Evolutionary conservation across 1,140 invertebrate species (phyloP).

Genomic region (Tetramorium simillimum): DNA sequence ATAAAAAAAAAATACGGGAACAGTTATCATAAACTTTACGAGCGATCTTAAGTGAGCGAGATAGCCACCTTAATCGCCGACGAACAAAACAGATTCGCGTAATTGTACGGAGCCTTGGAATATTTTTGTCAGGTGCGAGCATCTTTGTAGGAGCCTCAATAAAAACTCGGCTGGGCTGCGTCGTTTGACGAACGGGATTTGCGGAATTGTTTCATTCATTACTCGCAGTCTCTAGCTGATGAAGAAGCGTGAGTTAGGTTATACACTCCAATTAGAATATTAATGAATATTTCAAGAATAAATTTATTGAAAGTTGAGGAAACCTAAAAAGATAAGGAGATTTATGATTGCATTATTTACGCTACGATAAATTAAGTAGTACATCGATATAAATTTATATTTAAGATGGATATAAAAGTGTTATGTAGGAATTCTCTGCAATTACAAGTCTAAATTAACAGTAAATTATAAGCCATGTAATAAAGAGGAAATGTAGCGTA

Average conservation of each 20-base stretch:
- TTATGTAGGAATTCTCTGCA: neutral
- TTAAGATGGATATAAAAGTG: neutral
- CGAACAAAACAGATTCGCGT: neutral
- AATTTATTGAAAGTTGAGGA: neutral
- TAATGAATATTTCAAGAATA: neutral
- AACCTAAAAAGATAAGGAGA: neutral
- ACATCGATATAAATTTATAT: neutral
- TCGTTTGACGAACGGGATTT: conserved; percentile 23
- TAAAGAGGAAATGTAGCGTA: neutral
- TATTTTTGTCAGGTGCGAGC: conserved; percentile 19
- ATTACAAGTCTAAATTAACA: neutral
- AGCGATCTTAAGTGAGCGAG: conserved; percentile 8
- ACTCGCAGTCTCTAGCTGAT: neutral
- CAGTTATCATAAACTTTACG: conserved; percentile 45
- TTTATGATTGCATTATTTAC: neutral
- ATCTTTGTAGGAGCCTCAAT: neutral
- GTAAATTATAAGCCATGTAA: neutral
- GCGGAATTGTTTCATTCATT: conserved; percentile 1
- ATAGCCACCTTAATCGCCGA: conserved; percentile 8
- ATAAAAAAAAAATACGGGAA: conserved; percentile 41
- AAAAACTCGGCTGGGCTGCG: neutral
- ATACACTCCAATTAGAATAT: neutral
- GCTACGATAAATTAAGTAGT: neutral
- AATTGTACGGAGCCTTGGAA: conserved; percentile 17
- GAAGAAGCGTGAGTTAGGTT: neutral